These are phyloP conservation scores for Crossaster papposus DNA, from an alignment of 53 echinoderm and acorn worm genomes.

Conservation along the genomic window DNA sequence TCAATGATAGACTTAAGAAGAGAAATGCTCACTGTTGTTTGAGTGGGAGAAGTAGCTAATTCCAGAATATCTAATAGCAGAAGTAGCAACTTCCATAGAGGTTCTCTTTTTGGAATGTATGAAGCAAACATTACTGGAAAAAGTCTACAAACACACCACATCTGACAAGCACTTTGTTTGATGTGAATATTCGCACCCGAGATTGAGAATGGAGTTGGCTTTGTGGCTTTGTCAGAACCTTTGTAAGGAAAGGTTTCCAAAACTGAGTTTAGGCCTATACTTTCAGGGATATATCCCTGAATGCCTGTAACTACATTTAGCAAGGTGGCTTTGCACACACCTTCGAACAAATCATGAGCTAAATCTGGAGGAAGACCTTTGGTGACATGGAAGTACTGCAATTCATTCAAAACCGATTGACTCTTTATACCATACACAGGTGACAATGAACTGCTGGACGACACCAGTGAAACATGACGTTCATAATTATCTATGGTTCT, in stretches of 20 bases:
- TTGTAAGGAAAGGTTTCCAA: slow-evolving; percentile 39
- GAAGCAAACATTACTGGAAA: neutral
- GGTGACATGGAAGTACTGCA: slow-evolving; percentile 43
- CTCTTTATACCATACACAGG: slow-evolving; percentile 65
- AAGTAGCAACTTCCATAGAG: slow-evolving; percentile 33
- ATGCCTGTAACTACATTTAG: slow-evolving; percentile 15
- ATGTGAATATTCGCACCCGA: neutral
- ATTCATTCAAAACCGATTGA: slow-evolving; percentile 40
- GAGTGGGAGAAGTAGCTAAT: slow-evolving; percentile 24
- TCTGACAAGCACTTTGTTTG: slow-evolving; percentile 59
- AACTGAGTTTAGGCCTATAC: slow-evolving; percentile 21
- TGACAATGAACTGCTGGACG: slow-evolving; percentile 13
- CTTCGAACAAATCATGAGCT: too few species aligned
- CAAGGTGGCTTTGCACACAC: neutral
- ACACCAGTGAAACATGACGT: slow-evolving; percentile 46
- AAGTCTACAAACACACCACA: slow-evolving; percentile 30
- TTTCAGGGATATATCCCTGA: slow-evolving; percentile 5
- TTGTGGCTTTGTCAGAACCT: slow-evolving; percentile 44
- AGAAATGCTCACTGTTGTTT: slow-evolving; percentile 27
- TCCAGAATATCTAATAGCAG: slow-evolving; percentile 33
- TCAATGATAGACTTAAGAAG: slow-evolving; percentile 32
- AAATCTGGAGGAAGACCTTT: slow-evolving; percentile 51
- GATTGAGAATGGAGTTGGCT: slow-evolving; percentile 19
- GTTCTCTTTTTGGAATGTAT: slow-evolving; percentile 22
- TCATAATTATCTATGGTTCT: slow-evolving; percentile 38